Base-by-base conservation (phyloP, 2,888 invertebrate genomes). In the Leptopilina myrica region DNA sequence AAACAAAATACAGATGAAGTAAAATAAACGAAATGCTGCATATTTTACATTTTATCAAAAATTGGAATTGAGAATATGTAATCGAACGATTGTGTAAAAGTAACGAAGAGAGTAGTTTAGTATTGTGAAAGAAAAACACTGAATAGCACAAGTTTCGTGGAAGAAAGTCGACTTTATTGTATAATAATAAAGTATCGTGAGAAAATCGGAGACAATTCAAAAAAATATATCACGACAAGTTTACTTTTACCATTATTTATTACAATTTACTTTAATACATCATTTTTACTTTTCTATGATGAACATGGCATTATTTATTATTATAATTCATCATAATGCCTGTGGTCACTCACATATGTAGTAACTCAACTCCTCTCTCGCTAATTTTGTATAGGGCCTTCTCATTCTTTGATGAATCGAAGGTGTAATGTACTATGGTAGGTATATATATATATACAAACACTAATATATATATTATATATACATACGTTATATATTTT, bases 371-470 rank as follows among this genome's bases (percentile, higher is more conserved):
- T 49, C 12, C 40, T 73, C 85, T 75, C 76, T 85, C 85, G 86
- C 88, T 89, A 90, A 89, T 90, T 89, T 89, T 90, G 88, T 89
- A 89, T 89, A 89, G 90, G 81, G 49, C 49, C 73, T 43, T 84
- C 87, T 89, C 88, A 85, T 90, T 89, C 89, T 86, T 33, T 83
- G 86, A 77, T 76, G 64, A 76, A 62, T 26, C 80, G 49, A 59
- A 77, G 64, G 80, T 46, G 56, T 56, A 33, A 8, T 33, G 73
- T 73, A 33, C n/a, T 20, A 46, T 20, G 8, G 11, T 49, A 49
- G n/a, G n/a, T 49, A 49, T 49, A 49, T 49, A 20, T 20, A 20
- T 33, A 33, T 33, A 33, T 33, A 33, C 33, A 33, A 4, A 33
- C 33, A 20, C 20, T 20, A 20, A 20, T 33, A 33, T 33, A 33